Evolutionary conservation across 2,888 invertebrate genomes (phyloP).

Genomic region (Pristionchus mayeri): DNA sequence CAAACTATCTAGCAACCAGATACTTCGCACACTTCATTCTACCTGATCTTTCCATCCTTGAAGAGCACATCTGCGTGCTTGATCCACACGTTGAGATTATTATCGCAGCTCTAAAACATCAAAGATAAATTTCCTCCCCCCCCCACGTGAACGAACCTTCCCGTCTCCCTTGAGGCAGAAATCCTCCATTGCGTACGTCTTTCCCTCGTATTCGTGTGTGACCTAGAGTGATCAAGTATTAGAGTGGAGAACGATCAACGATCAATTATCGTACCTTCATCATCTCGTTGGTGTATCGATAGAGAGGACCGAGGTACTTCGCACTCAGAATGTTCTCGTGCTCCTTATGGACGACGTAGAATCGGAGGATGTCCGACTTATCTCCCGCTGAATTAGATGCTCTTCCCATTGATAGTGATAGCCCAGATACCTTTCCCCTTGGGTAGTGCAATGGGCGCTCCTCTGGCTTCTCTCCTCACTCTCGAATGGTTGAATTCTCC

Average conservation of each 20-base stretch:
- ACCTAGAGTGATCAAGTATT: conserved; percentile 55
- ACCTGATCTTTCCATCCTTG: conserved; percentile 66
- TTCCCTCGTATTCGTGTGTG: conserved; percentile 63
- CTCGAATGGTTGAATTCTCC: conserved; percentile 4
- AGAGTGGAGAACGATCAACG: neutral
- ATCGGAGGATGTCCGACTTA: conserved; percentile 73
- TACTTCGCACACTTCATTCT: neutral
- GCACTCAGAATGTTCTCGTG: conserved; percentile 72
- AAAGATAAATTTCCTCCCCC: too few relatives aligned
- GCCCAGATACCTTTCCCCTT: conserved; percentile 5
- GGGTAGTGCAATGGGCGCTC: conserved; percentile 38
- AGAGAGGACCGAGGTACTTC: conserved; percentile 68
- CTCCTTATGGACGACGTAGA: conserved; percentile 74
- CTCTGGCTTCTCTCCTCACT: conserved; percentile 37
- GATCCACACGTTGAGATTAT: conserved; percentile 74
- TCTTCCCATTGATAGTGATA: neutral
- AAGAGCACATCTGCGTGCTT: conserved; percentile 75
- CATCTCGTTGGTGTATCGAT: conserved; percentile 73
- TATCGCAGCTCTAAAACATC: conserved; percentile 65
- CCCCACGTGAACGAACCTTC: too few relatives aligned
- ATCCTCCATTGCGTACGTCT: conserved; percentile 69
- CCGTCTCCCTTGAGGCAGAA: conserved; percentile 70
- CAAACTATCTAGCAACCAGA: too few relatives aligned
- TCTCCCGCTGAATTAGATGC: conserved; percentile 57
- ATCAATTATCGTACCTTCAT: conserved; percentile 53